Conservation (phyloP, 2,113 vertebrate species). For the Aptenodytes patagonicus region DNA sequence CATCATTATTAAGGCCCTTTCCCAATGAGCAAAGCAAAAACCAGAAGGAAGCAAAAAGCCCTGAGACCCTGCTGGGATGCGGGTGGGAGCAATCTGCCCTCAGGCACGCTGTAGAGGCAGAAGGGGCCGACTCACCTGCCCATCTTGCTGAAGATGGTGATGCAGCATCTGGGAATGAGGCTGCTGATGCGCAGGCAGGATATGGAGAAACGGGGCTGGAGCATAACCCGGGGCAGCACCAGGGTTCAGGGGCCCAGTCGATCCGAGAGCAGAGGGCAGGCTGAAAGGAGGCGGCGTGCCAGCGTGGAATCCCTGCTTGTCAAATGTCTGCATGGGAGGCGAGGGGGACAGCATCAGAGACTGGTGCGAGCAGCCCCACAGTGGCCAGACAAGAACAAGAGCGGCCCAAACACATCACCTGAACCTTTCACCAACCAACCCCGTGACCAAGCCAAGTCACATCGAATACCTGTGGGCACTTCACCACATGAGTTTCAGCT, state of each 20-base stretch:
- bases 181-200: slow-evolving; percentile 94
- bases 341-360: not conserved
- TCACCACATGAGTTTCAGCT: not conserved
- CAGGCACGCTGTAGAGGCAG: not conserved
- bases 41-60: not conserved
- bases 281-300: slow-evolving; percentile 92
- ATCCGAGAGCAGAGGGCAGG: slow-evolving; percentile 91
- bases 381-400: not conserved
- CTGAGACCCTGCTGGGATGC: not conserved
- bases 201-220: slow-evolving; percentile 89
- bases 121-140: slow-evolving; percentile 66
- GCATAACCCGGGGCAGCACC: slow-evolving; percentile 88
- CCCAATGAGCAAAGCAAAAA: not conserved
- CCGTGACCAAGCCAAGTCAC: not conserved
- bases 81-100: not conserved
- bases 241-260: slow-evolving; percentile 87
- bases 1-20: not conserved
- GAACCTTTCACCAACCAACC: not conserved
- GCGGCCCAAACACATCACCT: not conserved
- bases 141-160: slow-evolving; percentile 82
- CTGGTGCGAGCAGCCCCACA: not conserved
- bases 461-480: not conserved
- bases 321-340: slow-evolving; percentile 79
- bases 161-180: slow-evolving; percentile 94
- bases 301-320: slow-evolving; percentile 97